Evolutionary conservation across 2,797 vertebrate species (phyloP).

Genomic region (Streptopelia turtur): DNA sequence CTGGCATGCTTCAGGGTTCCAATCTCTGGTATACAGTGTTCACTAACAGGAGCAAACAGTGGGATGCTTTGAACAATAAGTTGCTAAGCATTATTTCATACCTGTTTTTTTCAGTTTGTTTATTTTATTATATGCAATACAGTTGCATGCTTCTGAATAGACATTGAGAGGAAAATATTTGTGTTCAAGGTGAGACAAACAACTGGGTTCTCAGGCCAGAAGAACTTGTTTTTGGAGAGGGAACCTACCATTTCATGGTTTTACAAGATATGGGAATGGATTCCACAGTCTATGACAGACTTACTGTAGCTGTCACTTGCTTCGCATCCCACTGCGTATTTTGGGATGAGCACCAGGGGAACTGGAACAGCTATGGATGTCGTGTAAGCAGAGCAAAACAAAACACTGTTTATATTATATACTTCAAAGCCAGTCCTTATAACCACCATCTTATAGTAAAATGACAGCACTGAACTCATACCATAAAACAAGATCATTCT

Average conservation of each 20-base stretch:
- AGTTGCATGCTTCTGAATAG: background rate
- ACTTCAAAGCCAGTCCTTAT: constrained; percentile 1
- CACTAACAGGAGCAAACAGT: background rate
- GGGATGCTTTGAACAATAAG: background rate
- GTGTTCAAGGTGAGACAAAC: constrained; percentile 81
- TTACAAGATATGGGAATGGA: constrained; percentile 80
- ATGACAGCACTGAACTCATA: background rate
- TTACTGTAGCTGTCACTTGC: constrained; percentile 83
- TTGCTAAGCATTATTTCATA: background rate
- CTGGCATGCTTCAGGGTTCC: background rate
- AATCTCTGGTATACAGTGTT: background rate
- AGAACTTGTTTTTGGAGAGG: constrained; percentile 80
- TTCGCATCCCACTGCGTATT: constrained; percentile 91
- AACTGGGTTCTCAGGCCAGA: constrained; percentile 89
- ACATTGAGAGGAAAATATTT: background rate
- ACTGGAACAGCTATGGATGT: constrained; percentile 90
- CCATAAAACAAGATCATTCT: background rate
- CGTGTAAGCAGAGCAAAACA: constrained; percentile 78
- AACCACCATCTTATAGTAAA: background rate
- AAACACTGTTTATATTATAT: background rate
- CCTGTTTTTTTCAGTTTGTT: background rate
- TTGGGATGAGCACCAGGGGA: constrained; percentile 86
- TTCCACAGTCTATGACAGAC: constrained; percentile 61
- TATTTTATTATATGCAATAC: background rate
- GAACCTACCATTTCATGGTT: constrained; percentile 86